These are phyloP conservation scores for Molanna angustata DNA, from an alignment of 2,888 invertebrate genomes.

Conservation along the genomic window DNA sequence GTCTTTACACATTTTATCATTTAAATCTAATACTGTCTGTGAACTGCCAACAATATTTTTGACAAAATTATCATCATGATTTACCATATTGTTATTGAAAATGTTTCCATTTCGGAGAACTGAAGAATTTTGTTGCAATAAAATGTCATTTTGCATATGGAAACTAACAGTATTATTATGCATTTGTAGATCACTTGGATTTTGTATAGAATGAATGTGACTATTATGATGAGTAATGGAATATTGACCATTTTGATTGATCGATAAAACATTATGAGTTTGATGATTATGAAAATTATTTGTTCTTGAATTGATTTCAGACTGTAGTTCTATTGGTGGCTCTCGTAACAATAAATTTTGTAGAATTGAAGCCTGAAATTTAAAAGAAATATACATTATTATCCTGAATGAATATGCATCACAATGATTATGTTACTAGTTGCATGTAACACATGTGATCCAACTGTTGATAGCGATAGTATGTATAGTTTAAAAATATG, in stretches of 20 bases:
- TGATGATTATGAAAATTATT: not conserved
- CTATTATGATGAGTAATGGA: not conserved
- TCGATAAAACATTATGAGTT: not conserved
- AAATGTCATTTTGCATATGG: conserved; percentile 6
- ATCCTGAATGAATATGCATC: too few relatives aligned
- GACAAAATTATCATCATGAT: not conserved
- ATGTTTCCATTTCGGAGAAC: too few relatives aligned
- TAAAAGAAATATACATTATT: not conserved
- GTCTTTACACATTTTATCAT: conserved; percentile 14
- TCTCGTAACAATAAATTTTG: conserved; percentile 10
- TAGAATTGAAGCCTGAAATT: conserved; percentile 8
- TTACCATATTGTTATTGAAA: conserved; percentile 1
- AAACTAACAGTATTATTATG: conserved; percentile 7
- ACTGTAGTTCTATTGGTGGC: not conserved
- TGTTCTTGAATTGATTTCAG: conserved; percentile 1
- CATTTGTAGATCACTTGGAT: conserved; percentile 1
- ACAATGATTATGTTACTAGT: too few relatives aligned
- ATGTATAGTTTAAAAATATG: too few relatives aligned
- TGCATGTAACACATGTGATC: too few relatives aligned
- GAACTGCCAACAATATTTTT: conserved; percentile 1
- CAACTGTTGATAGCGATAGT: too few relatives aligned
- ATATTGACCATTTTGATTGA: too few relatives aligned
- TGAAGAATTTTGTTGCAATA: conserved; percentile 8
- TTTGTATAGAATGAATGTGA: conserved; percentile 1
- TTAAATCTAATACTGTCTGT: conserved; percentile 7